Base-by-base conservation (phyloP, 2,113 vertebrate species). In the Elgaria multicarinata region DNA sequence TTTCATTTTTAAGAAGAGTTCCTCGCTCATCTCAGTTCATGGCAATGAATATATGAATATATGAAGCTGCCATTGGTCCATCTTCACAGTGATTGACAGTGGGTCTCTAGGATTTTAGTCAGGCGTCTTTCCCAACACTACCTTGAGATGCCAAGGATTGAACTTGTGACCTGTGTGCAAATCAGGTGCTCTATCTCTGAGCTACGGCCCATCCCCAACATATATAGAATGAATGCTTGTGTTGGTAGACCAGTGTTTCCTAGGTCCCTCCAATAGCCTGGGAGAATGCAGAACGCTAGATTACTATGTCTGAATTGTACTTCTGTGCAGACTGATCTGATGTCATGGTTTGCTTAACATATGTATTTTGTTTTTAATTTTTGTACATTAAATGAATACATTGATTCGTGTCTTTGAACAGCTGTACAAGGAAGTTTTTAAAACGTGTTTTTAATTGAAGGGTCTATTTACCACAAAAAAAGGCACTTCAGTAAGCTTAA, bases 371-470 rank as follows among this genome's bases (percentile, higher is more conserved):
- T 71, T 83, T 81, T 90, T 89, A 53, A 62, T 62, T 77, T 80
- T 87, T 82, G 53, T 62, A 44, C 88, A 64, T 89, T 84, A 92
- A 89, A 80, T 74, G 83, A 89, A 90, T 92, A 86, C 93, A 94
- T 89, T 92, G 91, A 71, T 90, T 94, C 83, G 89, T 94, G 93
- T 89, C 87, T 95, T 62, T 1, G 0, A 96, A 77, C 95, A 96
- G 92, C 95, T 95, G 95, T 95, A 92, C 77, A 58, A 88, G 87
- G 89, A 94, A 91, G 62, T 91, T 90, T 79, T n/a, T 3, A 39
- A 94, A 83, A 92, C 94, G 91, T 95, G 94, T 93, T 96, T 94
- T 94, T 94, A 95, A 93, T 95, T 95, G 94, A 95, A 96, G 94
- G 94, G 93, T 92, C 94, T 96, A 92, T 95, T 96, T 92, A 95